phyloP scores from a whole-genome alignment of 2,888 invertebrate genomes.

The Anoplius nigerrimus region DNA sequence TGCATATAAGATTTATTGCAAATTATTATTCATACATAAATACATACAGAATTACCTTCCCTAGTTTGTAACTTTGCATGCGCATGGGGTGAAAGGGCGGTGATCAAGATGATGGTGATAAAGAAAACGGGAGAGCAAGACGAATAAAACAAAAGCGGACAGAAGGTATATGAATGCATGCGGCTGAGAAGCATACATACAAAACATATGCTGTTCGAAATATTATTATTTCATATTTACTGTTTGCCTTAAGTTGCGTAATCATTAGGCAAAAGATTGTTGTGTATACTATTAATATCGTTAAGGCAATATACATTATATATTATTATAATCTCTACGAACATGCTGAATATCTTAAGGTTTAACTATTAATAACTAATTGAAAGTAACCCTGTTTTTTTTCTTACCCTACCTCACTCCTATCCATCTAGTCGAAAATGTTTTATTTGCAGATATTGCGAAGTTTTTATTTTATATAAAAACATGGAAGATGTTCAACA shows the following conservation, averaged over 20 bases:
- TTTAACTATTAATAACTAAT: slow-evolving; percentile 68
- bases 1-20: slow-evolving; percentile 50
- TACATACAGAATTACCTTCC: slow-evolving; percentile 56
- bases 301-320: slow-evolving; percentile 57
- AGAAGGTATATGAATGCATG: slow-evolving; percentile 16
- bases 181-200: slow-evolving; percentile 50
- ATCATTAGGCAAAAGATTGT: slow-evolving; percentile 43
- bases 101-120: slow-evolving; percentile 41
- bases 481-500: too few relatives aligned
- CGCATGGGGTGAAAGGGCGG: slow-evolving; percentile 21
- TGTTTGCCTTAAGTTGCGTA: slow-evolving; percentile 60
- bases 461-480: too few relatives aligned
- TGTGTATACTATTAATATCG: slow-evolving; percentile 63
- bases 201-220: slow-evolving; percentile 43
- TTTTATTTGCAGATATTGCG: too few relatives aligned
- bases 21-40: slow-evolving; percentile 32
- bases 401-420: slow-evolving; percentile 39
- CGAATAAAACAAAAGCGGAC: slow-evolving; percentile 22
- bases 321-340: slow-evolving; percentile 64
- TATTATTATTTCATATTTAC: slow-evolving; percentile 54
- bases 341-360: slow-evolving; percentile 62
- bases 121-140: slow-evolving; percentile 21
- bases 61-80: slow-evolving; percentile 65
- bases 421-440: too few relatives aligned
- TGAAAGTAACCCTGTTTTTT: slow-evolving; percentile 56